phyloP scores from a whole-genome alignment of 2,797 vertebrate species.

The Ataeniobius toweri region DNA sequence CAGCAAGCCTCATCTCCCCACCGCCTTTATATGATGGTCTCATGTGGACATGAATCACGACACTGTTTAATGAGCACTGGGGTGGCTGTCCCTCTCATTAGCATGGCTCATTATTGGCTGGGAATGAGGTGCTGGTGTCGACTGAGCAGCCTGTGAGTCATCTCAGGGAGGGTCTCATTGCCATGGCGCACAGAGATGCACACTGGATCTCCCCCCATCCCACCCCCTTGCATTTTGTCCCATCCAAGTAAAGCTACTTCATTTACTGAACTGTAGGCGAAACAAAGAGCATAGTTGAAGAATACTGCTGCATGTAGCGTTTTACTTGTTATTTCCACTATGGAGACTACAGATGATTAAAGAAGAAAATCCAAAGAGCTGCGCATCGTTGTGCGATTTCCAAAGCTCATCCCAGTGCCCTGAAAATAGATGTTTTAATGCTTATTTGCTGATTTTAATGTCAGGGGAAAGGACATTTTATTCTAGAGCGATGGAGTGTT shows the following conservation, averaged over 20 bases:
- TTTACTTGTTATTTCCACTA: conserved; percentile 62
- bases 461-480: conserved; percentile 70
- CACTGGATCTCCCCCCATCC: conserved; percentile 21
- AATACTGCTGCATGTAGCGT: conserved; percentile 45
- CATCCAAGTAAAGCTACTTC: conserved; percentile 38
- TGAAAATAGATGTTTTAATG: conserved; percentile 69
- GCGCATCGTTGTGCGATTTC: conserved; percentile 60
- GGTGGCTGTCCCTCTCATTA: conserved; percentile 80
- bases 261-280: conserved; percentile 36
- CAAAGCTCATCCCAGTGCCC: conserved; percentile 52
- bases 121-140: conserved; percentile 83
- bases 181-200: conserved; percentile 63
- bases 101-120: conserved; percentile 82
- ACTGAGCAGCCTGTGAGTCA: conserved; percentile 78
- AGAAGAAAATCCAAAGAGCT: conserved; percentile 53
- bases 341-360: conserved; percentile 65
- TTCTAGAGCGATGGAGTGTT: conserved; percentile 74
- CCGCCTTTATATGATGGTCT: conserved; percentile 57
- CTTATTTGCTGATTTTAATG: conserved; percentile 67
- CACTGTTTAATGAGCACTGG: conserved; percentile 68
- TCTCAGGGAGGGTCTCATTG: conserved; percentile 68
- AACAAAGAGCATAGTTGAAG: conserved; percentile 24
- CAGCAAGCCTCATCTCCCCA: conserved; percentile 45
- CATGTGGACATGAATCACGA: conserved; percentile 67
- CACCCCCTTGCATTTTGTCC: neutral